Evolutionary conservation across 2,113 vertebrate genomes (phyloP).

Genomic region (Oreochromis tanganicae): DNA sequence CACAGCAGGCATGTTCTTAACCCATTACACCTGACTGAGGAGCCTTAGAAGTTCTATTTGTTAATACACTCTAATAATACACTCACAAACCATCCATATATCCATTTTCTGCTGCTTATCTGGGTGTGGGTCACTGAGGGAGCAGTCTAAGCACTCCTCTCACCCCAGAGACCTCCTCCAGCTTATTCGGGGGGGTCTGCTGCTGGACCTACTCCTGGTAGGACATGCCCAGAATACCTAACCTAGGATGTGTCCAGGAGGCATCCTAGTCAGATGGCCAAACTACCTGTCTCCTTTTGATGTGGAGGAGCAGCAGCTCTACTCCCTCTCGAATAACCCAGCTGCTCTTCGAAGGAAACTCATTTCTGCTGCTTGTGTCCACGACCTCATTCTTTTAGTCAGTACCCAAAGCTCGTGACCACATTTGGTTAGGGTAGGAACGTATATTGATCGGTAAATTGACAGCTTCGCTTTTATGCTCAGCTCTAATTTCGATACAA

Average conservation of each 20-base stretch:
- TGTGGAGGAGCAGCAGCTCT: not conserved
- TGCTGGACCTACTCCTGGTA: not conserved
- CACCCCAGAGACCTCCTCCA: not conserved
- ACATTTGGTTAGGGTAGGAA: not conserved
- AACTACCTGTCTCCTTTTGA: not conserved
- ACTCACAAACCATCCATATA: not conserved
- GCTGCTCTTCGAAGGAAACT: not conserved
- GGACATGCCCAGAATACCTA: not conserved
- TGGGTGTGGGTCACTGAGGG: not conserved
- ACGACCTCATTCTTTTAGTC: not conserved
- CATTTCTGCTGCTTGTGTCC: not conserved
- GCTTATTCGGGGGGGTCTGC: not conserved
- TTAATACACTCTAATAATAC: not conserved
- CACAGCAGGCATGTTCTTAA: not conserved
- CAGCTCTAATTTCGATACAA: not conserved
- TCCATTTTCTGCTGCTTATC: not conserved
- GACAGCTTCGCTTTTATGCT: not conserved
- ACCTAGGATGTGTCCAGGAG: not conserved
- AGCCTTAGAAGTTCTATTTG: not conserved
- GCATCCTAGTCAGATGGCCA: not conserved
- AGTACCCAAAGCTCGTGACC: not conserved
- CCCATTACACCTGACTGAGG: not conserved
- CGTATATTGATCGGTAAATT: fast-evolving
- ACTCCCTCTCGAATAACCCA: not conserved
- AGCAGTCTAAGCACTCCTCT: not conserved